phyloP scores from a whole-genome alignment of 2,797 vertebrate genomes.

The Meriones psammophilus region DNA sequence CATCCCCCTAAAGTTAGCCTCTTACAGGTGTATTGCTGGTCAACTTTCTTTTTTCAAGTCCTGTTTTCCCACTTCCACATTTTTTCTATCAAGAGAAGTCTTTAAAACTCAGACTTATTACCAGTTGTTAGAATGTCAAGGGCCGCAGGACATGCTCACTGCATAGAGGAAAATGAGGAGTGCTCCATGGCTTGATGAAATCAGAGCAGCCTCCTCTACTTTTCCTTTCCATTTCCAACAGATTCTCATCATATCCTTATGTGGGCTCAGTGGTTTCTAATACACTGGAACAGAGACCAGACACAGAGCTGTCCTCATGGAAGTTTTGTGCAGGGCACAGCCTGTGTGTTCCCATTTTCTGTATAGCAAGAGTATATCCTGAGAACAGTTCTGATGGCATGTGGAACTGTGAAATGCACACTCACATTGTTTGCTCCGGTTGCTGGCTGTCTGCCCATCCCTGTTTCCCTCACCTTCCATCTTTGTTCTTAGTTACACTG shows the following conservation, averaged over 20 bases:
- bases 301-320: background rate
- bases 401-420: background rate
- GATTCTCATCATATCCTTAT: background rate
- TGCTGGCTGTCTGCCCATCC: background rate
- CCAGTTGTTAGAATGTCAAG: background rate
- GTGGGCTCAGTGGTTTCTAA: background rate
- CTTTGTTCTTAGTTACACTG: background rate
- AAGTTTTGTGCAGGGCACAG: background rate
- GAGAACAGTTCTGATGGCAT: background rate
- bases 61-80: background rate
- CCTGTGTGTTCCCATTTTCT: background rate
- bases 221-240: background rate
- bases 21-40: background rate
- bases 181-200: background rate
- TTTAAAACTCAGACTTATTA: background rate
- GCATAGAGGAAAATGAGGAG: background rate
- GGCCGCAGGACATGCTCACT: background rate
- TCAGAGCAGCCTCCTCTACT: background rate
- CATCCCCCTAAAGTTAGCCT: conserved; percentile 13
- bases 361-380: background rate
- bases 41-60: background rate
- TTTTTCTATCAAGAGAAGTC: background rate
- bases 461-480: background rate
- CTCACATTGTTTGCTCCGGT: background rate
- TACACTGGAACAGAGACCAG: background rate